Evolutionary conservation across 2,797 vertebrate species (phyloP), one percentile per base, ranked within the genome.

Genomic region (Prionace glauca): DNA sequence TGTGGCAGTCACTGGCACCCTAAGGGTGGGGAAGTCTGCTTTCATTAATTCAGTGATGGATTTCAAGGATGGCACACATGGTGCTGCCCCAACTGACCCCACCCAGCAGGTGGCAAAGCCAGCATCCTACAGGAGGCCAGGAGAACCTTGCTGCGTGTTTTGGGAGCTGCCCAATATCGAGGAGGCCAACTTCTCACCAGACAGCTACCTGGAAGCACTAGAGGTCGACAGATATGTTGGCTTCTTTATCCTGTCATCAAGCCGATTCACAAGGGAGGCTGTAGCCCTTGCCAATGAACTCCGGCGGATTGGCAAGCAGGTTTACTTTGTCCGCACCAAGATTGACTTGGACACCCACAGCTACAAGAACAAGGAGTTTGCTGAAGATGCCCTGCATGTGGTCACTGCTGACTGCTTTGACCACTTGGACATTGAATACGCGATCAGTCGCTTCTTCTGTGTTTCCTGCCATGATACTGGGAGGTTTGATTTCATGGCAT

Each of bases 241-340:
- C 86, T 87, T 87, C 24, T 29, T 56, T 22, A 4, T 87, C 45
- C 9, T 87, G 22, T 29, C 86, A 0, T 12, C 45, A 0, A 12
- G 22, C 1, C 95, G 96, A 26, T 96, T 97, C 12, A 96, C 96
- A 72, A 96, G 96, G 8, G 56, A 95, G 56, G 96, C 96, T 69
- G 95, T 96, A 56, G 96, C 94, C 77, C 92, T 97, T 5, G 96
- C 96, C 41, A 95, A 96, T n/a, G 96, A 96, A 20, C 96, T 97
- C 2, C 95, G 95, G 60, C 96, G 96, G 0, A 96, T 91, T 0
- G 96, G 96, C 14, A 97, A 96, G 50, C 84, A 92, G 0, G 95
- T 96, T 94, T 97, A 96, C 91, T 96, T 97, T 41, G 95, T 97
- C 14, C 96, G 96, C 88, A 96, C 96, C 0, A 97, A 97, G 67